phyloP scores from a whole-genome alignment of 2,888 invertebrate species.

The Choristoneura rosaceana region DNA sequence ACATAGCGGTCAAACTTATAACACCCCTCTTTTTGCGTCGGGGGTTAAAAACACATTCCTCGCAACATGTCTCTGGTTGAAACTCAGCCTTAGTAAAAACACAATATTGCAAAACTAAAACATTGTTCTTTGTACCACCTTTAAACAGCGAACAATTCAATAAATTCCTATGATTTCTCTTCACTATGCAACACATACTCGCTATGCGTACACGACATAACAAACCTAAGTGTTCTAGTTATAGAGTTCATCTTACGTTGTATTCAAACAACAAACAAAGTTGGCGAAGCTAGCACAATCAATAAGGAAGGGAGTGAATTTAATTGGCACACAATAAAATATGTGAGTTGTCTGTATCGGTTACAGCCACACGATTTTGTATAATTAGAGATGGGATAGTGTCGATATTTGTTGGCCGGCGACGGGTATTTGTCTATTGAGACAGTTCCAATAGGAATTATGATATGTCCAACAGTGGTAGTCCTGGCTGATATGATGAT shows the following conservation, averaged over 20 bases:
- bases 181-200: constrained; percentile 38
- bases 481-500: too few species aligned
- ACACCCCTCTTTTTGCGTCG: too few species aligned
- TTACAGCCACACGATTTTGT: constrained; percentile 53
- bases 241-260: constrained; percentile 4
- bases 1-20: too few species aligned
- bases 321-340: constrained; percentile 83
- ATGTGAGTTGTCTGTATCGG: constrained; percentile 72
- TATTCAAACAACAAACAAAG: constrained; percentile 33
- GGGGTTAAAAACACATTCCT: too few species aligned
- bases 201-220: neutral
- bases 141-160: constrained; percentile 36
- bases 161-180: constrained; percentile 37
- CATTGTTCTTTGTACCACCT: constrained; percentile 12
- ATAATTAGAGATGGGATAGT: constrained; percentile 57
- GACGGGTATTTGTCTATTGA: neutral
- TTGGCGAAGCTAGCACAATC: constrained; percentile 48
- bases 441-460: neutral
- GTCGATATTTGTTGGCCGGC: constrained; percentile 35
- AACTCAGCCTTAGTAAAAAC: neutral
- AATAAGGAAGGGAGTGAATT: constrained; percentile 70
- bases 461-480: too few species aligned
- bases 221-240: neutral
- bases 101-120: neutral
- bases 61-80: too few species aligned